Base-by-base conservation (phyloP, 2,888 invertebrate genomes). In the Andrena camellia region DNA sequence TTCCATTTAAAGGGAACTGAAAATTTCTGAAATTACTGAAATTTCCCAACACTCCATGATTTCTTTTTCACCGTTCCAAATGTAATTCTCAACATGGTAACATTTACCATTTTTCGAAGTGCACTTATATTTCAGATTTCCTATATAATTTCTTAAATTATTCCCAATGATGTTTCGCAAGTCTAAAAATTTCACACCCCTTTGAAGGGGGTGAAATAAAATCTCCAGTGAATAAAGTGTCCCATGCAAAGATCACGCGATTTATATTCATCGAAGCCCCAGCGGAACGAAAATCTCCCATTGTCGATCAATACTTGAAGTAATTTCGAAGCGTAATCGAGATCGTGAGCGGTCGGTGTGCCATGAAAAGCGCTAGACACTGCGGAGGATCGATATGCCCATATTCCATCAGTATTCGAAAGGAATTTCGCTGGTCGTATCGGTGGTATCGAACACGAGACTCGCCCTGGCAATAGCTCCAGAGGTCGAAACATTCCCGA, bases 401-500 rank as follows among this genome's bases (percentile, higher is more conserved):
- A 68, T 82, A 68, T 82, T 59, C 75, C 59, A 76, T 75, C 64
- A 72, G 59, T 63, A 64, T 75, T 79, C 77, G 75, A 81, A 60
- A 76, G 78, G 82, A 82, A 82, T 81, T 42, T 82, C 76, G 8
- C 20, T 50, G 71, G 87, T 88, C 86, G 81, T 79, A 74, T 75
- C 74, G 74, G 2, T 17, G 31, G 73, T 63, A 29, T 75, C 69
- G 66, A 59, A 69, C 72, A 80, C 63, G 73, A 74, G 8, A 26
- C 54, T 59, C 54, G 57, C 26, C 67, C 20, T 23, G 10, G 83
- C 75, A 64, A 83, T 79, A 75, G 75, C 74, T 63, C 20, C 29
- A 5, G 23, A 60, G 69, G 76, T 70, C 74, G 85, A 83, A 85
- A 83, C 78, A 83, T 83, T 88, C 90, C 88, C 88, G 69, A 78